Percentiles rank a stretch among this genome's conserved stretches.
These are phyloP conservation scores for Rapana venosa DNA, from an alignment of 2,888 invertebrate genomes.

Conservation along the genomic window DNA sequence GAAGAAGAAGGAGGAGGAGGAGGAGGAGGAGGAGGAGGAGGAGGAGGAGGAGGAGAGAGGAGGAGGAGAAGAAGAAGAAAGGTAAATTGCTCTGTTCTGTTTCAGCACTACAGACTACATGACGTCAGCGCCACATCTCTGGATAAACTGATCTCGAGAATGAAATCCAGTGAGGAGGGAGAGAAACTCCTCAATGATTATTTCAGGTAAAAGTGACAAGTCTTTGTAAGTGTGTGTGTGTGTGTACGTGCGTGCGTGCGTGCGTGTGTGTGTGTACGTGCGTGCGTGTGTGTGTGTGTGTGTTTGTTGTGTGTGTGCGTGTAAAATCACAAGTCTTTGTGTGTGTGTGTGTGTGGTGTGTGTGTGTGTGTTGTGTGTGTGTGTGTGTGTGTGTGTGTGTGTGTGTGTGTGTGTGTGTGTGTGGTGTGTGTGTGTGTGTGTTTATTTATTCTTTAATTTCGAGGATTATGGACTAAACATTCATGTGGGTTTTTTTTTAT, in stretches of 20 bases:
- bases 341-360: no score
- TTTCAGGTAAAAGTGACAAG: neutral
- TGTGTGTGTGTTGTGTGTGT: neutral
- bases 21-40: no score
- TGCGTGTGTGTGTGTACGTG: neutral
- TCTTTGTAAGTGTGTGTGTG: neutral
- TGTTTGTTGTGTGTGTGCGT: neutral
- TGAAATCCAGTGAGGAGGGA: neutral
- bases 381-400: neutral
- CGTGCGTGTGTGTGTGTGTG: neutral
- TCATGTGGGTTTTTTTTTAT: no score
- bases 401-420: no score
- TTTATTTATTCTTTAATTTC: no score
- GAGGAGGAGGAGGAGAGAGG: no score
- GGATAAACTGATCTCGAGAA: neutral
- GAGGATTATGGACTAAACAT: no score
- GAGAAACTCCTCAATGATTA: neutral
- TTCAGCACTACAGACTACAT: neutral
- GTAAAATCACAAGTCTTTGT: no score
- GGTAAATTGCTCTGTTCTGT: no score
- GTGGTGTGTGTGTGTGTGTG: no score
- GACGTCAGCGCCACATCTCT: constrained; percentile 7
- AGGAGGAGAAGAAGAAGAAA: neutral
- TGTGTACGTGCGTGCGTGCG: constrained; percentile 5
- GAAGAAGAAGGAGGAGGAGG: neutral